Evolutionary conservation across 1,140 invertebrate species (phyloP).

Genomic region (Cyphomyrmex costatus): DNA sequence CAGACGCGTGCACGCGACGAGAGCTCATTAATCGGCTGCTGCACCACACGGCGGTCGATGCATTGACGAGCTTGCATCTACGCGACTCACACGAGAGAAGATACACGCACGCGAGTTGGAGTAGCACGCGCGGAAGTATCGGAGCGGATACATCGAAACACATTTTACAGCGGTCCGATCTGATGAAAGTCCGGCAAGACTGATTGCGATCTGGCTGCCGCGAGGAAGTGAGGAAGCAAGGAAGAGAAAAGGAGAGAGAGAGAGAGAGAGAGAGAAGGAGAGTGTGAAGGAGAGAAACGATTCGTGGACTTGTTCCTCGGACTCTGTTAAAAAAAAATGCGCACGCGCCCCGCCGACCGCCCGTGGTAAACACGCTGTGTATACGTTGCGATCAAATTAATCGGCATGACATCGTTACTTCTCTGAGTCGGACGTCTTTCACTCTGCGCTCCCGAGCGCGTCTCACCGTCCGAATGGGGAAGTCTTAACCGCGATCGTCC

Average conservation of each 20-base stretch:
- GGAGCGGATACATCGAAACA: constrained; percentile 30
- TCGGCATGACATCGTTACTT: constrained; percentile 78
- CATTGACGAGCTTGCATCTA: constrained; percentile 42
- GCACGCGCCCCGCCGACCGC: constrained; percentile 62
- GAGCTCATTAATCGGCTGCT: constrained; percentile 65
- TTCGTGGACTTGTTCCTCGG: constrained; percentile 50
- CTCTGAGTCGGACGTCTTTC: constrained; percentile 66
- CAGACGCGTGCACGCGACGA: constrained; percentile 63
- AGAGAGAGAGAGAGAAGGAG: background rate
- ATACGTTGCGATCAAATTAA: constrained; percentile 79
- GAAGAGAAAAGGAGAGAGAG: background rate
- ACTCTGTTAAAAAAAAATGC: constrained; percentile 43
- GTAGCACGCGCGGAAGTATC: constrained; percentile 44
- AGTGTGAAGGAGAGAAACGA: constrained; percentile 32
- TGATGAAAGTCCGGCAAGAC: constrained; percentile 74
- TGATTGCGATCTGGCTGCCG: constrained; percentile 70
- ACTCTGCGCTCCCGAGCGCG: constrained; percentile 55
- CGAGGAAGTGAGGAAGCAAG: constrained; percentile 29
- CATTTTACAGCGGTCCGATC: constrained; percentile 59
- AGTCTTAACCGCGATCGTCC: constrained; percentile 31
- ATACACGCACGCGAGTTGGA: background rate
- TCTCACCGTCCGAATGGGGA: constrained; percentile 26
- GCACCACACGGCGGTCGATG: constrained; percentile 41
- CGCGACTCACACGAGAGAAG: constrained; percentile 12
- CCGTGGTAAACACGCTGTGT: constrained; percentile 44